Evolutionary conservation across 2,797 vertebrate genomes (phyloP).

Genomic region (Petrocephalus schoutedeni): DNA sequence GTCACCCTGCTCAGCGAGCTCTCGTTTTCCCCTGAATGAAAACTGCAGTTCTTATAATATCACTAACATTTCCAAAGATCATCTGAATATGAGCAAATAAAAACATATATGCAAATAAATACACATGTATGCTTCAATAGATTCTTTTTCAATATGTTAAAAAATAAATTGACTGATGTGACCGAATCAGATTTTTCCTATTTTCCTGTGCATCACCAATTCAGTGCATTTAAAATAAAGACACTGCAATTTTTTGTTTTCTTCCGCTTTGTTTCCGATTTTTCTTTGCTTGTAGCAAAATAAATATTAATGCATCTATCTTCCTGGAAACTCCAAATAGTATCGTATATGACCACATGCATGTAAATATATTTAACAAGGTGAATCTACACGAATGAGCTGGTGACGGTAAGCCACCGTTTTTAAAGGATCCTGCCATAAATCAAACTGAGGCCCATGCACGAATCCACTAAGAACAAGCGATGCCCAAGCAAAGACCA

Average conservation of each 20-base stretch:
- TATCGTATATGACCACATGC: not conserved
- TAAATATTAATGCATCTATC: not conserved
- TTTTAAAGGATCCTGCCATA: constrained; percentile 34
- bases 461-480: constrained; percentile 33
- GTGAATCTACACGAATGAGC: constrained; percentile 26
- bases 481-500: constrained; percentile 32
- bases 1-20: constrained; percentile 56
- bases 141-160: not conserved
- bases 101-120: not conserved
- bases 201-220: not conserved
- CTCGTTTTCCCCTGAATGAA: constrained; percentile 44
- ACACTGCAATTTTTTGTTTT: not conserved
- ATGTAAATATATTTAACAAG: not conserved
- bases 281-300: not conserved
- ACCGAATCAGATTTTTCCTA: not conserved
- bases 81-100: constrained; percentile 5
- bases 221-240: not conserved
- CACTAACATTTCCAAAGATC: constrained; percentile 1
- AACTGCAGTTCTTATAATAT: constrained; percentile 39
- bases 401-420: constrained; percentile 28
- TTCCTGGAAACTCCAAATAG: not conserved
- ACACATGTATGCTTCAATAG: not conserved
- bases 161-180: not conserved
- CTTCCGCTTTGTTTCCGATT: not conserved
- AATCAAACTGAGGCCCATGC: constrained; percentile 42